Evolutionary conservation across 2,797 vertebrate genomes (phyloP).

Genomic region (Ceryle rudis): DNA sequence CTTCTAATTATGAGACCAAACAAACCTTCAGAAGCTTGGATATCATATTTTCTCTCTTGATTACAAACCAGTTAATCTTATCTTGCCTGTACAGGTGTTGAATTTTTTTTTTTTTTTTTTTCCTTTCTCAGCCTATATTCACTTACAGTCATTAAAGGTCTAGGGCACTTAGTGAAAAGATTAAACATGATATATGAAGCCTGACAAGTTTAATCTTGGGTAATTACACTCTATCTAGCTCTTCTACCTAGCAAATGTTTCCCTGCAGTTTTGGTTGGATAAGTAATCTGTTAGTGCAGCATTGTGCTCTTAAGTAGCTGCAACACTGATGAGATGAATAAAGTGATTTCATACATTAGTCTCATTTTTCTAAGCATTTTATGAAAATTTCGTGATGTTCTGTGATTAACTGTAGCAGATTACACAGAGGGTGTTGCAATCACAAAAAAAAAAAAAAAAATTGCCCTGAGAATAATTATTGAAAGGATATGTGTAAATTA

Average conservation of each 20-base stretch:
- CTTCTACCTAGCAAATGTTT: background rate
- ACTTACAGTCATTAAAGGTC: background rate
- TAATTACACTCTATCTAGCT: slow-evolving; percentile 8
- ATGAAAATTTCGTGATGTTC: background rate
- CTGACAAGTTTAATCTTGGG: slow-evolving; percentile 37
- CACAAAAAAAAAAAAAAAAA: background rate
- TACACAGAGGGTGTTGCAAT: background rate
- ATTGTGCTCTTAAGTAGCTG: background rate
- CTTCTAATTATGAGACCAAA: background rate
- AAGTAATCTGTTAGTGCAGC: background rate
- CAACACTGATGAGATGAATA: background rate
- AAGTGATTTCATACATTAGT: background rate
- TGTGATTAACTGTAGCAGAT: background rate
- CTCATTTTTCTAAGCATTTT: background rate
- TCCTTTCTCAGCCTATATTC: background rate
- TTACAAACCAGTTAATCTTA: slow-evolving; percentile 16
- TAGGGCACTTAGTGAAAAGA: slow-evolving; percentile 18
- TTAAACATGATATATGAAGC: slow-evolving; percentile 27
- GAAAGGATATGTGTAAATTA: background rate
- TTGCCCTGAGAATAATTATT: background rate
- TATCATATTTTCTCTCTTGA: slow-evolving; percentile 5
- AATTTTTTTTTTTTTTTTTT: background rate
- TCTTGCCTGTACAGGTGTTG: background rate
- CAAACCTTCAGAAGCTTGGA: background rate
- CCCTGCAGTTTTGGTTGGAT: background rate